Conservation (phyloP, 1,140 invertebrate genomes). For the Drosophila tani region DNA sequence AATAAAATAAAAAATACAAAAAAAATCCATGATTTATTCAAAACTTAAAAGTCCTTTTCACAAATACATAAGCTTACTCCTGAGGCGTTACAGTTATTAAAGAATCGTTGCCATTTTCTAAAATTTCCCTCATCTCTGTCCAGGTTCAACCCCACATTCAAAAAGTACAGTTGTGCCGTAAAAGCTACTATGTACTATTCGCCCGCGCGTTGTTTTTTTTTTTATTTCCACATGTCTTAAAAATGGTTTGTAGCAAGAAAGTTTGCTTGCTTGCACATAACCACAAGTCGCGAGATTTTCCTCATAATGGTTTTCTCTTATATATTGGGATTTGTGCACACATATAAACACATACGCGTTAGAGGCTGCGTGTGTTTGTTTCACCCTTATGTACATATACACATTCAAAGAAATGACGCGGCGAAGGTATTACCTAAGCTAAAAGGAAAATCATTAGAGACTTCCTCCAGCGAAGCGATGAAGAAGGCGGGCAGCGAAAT, state of each 20-base stretch:
- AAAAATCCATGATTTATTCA: neutral
- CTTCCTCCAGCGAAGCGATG: conserved; percentile 8
- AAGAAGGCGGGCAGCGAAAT: conserved; percentile 13
- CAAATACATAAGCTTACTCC: neutral
- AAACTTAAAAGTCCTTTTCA: too few relatives aligned
- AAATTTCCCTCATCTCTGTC: too few relatives aligned
- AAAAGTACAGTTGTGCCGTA: conserved; percentile 9
- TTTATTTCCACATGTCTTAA: conserved; percentile 7
- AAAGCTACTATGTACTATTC: conserved; percentile 2
- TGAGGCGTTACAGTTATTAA: neutral
- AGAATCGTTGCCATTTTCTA: neutral
- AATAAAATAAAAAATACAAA: too few relatives aligned
- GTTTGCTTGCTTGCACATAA: conserved; percentile 1
- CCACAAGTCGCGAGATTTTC: conserved; percentile 24
- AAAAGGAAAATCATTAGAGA: conserved; percentile 16
- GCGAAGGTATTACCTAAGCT: conserved; percentile 16
- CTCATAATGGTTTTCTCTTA: conserved; percentile 21
- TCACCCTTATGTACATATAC: conserved; percentile 3
- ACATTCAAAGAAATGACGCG: conserved; percentile 7
- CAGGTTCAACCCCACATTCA: too few relatives aligned
- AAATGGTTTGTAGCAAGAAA: conserved; percentile 13
- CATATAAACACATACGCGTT: neutral
- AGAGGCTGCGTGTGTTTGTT: neutral
- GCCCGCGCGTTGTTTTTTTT: neutral
- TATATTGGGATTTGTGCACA: conserved; percentile 6